These are phyloP conservation scores for Liasis olivaceus DNA, from an alignment of 2,797 vertebrate genomes.

Conservation along the genomic window DNA sequence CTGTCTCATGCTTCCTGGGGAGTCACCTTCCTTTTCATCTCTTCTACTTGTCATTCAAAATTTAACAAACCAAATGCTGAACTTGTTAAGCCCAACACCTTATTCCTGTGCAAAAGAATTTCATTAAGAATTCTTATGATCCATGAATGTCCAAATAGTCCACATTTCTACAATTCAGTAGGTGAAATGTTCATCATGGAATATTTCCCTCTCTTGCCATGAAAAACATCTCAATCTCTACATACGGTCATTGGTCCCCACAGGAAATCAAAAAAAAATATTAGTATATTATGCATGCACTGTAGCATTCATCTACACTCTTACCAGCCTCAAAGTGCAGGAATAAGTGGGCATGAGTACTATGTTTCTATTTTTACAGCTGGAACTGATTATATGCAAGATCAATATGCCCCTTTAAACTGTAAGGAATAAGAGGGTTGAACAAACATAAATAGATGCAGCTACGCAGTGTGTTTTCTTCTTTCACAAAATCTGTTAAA, in stretches of 20 bases:
- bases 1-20: slow-evolving; percentile 62
- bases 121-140: slow-evolving; percentile 40
- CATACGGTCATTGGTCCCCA: slow-evolving; percentile 29
- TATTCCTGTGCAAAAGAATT: slow-evolving; percentile 18
- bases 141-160: slow-evolving; percentile 24
- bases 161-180: background rate
- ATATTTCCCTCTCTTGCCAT: background rate
- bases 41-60: slow-evolving; percentile 48
- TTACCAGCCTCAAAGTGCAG: slow-evolving; percentile 16
- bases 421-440: background rate
- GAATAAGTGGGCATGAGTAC: background rate
- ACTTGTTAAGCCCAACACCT: slow-evolving; percentile 14
- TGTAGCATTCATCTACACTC: background rate
- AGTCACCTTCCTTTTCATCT: slow-evolving; percentile 65
- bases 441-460: slow-evolving; percentile 40
- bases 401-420: slow-evolving; percentile 8
- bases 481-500: slow-evolving; percentile 43
- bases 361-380: slow-evolving; percentile 35
- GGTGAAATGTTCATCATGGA: slow-evolving; percentile 1
- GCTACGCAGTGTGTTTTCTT: slow-evolving; percentile 45
- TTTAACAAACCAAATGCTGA: slow-evolving; percentile 56
- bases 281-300: slow-evolving; percentile 32
- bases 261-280: slow-evolving; percentile 51
- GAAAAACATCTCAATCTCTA: slow-evolving; percentile 1
- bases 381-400: slow-evolving; percentile 50